phyloP scores from a whole-genome alignment of 1,140 invertebrate species.

The Tetranychus urticae region DNA sequence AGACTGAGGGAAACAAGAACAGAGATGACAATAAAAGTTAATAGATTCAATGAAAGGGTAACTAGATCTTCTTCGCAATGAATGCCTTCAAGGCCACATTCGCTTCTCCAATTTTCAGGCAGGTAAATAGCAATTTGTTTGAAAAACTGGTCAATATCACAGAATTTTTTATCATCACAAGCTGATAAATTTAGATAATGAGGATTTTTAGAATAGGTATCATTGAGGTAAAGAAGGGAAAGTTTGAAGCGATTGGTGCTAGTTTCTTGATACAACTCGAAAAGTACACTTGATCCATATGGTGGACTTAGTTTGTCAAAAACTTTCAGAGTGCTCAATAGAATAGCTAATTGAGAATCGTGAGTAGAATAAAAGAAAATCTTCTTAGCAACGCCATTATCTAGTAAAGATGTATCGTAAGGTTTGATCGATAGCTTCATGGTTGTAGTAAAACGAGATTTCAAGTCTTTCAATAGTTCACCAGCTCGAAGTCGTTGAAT shows the following conservation, averaged over 20 bases:
- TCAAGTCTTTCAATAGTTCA: neutral
- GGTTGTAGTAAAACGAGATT: neutral
- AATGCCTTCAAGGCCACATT: neutral
- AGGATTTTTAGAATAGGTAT: neutral
- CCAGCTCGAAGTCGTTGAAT: constrained; percentile 6
- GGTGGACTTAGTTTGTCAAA: neutral
- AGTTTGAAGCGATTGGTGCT: neutral
- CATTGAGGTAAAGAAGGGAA: neutral
- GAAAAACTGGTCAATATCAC: neutral
- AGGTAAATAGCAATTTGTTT: neutral
- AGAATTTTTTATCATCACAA: neutral
- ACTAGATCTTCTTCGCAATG: too few species aligned
- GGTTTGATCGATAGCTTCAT: neutral
- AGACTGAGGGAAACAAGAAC: too few species aligned
- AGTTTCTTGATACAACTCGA: neutral
- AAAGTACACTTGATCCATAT: neutral
- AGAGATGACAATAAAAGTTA: too few species aligned
- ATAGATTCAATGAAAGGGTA: too few species aligned
- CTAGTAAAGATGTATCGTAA: neutral
- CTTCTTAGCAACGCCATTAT: neutral
- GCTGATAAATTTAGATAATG: too few species aligned
- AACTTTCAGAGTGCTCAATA: constrained; percentile 6
- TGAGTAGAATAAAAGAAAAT: constrained; percentile 33
- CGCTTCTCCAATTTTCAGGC: neutral
- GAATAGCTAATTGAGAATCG: constrained; percentile 2